Percentiles rank a stretch among this genome's conserved stretches.
Evolutionary conservation across 2,797 vertebrate species (phyloP).

Genomic region (Diglossa cyanea): DNA sequence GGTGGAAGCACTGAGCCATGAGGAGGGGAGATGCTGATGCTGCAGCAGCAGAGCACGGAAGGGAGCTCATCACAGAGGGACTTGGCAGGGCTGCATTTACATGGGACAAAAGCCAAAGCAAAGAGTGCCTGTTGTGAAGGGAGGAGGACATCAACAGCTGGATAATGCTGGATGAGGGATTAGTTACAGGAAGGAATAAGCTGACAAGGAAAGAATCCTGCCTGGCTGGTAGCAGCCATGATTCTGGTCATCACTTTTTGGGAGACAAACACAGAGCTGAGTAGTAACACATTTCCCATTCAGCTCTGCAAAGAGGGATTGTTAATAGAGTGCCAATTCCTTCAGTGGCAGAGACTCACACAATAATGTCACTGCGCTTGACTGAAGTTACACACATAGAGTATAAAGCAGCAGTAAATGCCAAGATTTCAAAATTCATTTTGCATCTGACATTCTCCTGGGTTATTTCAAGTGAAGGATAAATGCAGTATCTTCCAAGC

Average conservation of each 20-base stretch:
- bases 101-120: constrained; percentile 6
- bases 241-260: neutral
- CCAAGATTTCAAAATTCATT: constrained; percentile 40
- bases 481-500: constrained; percentile 5
- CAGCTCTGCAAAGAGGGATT: neutral
- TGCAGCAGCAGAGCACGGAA: neutral
- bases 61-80: neutral
- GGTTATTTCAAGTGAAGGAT: constrained; percentile 49
- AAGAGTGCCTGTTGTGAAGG: neutral
- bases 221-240: neutral
- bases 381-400: constrained; percentile 19
- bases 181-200: neutral
- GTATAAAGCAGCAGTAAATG: constrained; percentile 46
- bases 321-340: constrained; percentile 23
- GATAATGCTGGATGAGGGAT: neutral
- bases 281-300: neutral
- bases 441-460: constrained; percentile 41
- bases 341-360: neutral
- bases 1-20: neutral
- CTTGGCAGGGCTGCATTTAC: neutral
- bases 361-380: constrained; percentile 12
- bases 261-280: neutral
- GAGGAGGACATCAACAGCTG: neutral
- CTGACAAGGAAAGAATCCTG: neutral
- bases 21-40: constrained; percentile 1